Conservation (phyloP, 2,888 invertebrate genomes). For the Luperina nickerlii region DNA sequence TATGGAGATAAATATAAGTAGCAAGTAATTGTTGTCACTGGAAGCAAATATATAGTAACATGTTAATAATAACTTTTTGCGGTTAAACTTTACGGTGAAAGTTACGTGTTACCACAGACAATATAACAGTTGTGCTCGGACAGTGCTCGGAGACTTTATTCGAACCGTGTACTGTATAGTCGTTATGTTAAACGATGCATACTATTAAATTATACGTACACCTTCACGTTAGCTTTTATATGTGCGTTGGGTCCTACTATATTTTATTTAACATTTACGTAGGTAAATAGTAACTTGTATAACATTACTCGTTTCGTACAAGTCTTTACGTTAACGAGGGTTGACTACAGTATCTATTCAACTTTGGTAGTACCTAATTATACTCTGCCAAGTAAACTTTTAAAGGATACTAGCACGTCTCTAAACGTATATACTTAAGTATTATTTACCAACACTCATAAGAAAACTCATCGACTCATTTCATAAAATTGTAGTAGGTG, state of each 20-base stretch:
- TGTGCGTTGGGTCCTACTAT: slow-evolving; percentile 3
- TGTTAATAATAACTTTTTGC: slow-evolving; percentile 52
- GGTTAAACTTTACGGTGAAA: slow-evolving; percentile 44
- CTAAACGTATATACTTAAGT: not conserved
- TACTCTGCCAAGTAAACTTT: slow-evolving; percentile 11
- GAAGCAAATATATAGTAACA: slow-evolving; percentile 25
- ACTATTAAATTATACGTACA: slow-evolving; percentile 47
- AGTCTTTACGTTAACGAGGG: slow-evolving; percentile 6
- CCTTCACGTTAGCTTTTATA: slow-evolving; percentile 44
- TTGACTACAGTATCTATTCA: slow-evolving; percentile 23
- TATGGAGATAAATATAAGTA: not conserved
- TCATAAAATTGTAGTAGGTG: not conserved
- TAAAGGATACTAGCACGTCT: not conserved
- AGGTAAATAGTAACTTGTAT: not conserved
- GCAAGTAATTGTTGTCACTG: not conserved
- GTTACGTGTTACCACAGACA: slow-evolving; percentile 35
- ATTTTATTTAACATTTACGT: slow-evolving; percentile 9
- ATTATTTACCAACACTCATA: not conserved
- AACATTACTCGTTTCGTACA: slow-evolving; percentile 15
- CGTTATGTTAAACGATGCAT: slow-evolving; percentile 58
- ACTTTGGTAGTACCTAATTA: slow-evolving; percentile 10
- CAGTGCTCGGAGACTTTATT: slow-evolving; percentile 45
- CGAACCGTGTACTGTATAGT: slow-evolving; percentile 29
- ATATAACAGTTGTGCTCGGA: slow-evolving; percentile 37
- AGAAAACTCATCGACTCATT: not conserved